Evolutionary conservation across 2,113 vertebrate species (phyloP), one percentile per base, ranked within the genome.

Genomic region (Epinephelus cyanopodus): DNA sequence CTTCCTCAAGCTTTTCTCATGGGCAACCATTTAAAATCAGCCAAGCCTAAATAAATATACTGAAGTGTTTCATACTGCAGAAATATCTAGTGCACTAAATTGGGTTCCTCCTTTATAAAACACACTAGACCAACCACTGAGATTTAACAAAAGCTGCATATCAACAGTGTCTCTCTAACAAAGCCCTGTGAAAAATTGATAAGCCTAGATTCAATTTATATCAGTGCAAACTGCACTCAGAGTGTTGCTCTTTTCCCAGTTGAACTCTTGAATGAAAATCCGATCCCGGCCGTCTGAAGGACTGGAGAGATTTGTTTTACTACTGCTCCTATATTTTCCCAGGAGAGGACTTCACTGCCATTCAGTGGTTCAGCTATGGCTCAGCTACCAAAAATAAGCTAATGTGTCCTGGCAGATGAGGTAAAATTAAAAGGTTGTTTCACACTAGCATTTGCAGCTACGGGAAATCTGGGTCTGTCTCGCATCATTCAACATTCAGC

Each of bases 141-240:
- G 19, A 60, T 75, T 62, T 25, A 58, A 60, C 23, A 70, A 68
- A 56, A 33, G 63, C 54, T 54, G 25, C 27, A 63, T 23, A 67
- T 74, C 53, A 78, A 61, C 53, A 67, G 33, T 5, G 37, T 45
- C 27, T 81, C 58, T 74, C 53, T 64, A 62, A 42, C 6, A 13
- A 70, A 45, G 18, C 19, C 53, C 42, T 77, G 56, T 79, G 68
- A 85, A 85, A 76, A 74, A 79, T 53, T 71, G 8, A 82, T 71
- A 57, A 82, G n/a, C 21, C 17, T 25, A 29, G 66, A 62, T 52
- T 54, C 5, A 68, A 25, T 77, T 73, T 58, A 29, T 48, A 64
- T 79, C 48, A 82, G 56, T 23, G 48, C 63, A 77, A 77, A 50
- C 54, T 48, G 53, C 27, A 71, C 54, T 27, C 15, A 7, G 27